Evolutionary conservation across 2,888 invertebrate species (phyloP), one percentile per base, ranked within the genome.

Genomic region (Notodromas monacha): DNA sequence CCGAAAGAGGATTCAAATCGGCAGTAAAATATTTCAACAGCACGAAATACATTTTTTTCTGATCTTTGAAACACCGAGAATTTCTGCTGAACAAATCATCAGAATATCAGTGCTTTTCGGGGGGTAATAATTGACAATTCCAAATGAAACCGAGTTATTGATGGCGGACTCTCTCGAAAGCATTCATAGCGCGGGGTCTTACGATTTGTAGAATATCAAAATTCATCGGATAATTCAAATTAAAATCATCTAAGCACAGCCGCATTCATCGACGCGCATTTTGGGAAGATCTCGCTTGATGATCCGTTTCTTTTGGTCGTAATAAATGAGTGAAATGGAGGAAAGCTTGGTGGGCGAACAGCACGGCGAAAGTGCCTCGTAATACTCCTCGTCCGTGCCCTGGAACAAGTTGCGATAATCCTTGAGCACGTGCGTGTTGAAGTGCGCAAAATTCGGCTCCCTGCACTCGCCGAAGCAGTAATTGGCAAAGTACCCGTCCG

Each of bases 181-280:
- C n/a, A n/a, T n/a, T n/a, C n/a, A n/a, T n/a, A n/a, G n/a, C n/a
- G n/a, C n/a, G n/a, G n/a, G n/a, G n/a, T n/a, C n/a, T n/a, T n/a
- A n/a, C n/a, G n/a, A n/a, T n/a, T n/a, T n/a, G n/a, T n/a, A n/a
- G n/a, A n/a, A n/a, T n/a, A n/a, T n/a, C n/a, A n/a, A n/a, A n/a
- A n/a, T n/a, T n/a, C n/a, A n/a, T n/a, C n/a, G n/a, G n/a, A n/a
- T n/a, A n/a, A n/a, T n/a, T n/a, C n/a, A n/a, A n/a, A n/a, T n/a
- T n/a, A n/a, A n/a, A n/a, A n/a, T n/a, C n/a, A n/a, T 16, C 63
- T 60, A 79, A 42, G 77, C 77, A 54, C 81, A 81, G 41, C 77
- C 79, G 55, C 81, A 81, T 57, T 79, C 79, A 52, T 81, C 77
- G 37, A 81, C 77, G 42, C 77, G 73, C 79, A 81, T 81, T 58